Conservation (phyloP, 23 tunicate species). For the Oikopleura dioica region DNA sequence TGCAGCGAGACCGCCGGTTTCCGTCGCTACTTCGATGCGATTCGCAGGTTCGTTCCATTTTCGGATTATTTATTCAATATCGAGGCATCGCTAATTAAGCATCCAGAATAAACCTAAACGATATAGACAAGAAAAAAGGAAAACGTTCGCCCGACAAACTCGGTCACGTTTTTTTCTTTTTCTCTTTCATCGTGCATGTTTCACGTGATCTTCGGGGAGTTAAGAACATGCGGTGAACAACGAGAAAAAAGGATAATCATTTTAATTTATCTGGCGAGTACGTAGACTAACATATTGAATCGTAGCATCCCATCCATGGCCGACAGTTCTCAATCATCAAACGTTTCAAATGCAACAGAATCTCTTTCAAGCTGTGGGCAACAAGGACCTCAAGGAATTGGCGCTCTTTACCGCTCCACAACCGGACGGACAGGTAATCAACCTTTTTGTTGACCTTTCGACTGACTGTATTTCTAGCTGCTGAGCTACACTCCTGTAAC, state of each 20-base stretch:
- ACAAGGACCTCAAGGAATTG: constrained; percentile 70
- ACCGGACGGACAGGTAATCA: constrained; percentile 23
- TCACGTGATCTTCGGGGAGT: no score
- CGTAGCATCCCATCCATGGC: neutral
- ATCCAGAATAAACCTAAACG: no score
- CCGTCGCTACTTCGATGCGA: neutral
- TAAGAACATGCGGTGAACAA: no score
- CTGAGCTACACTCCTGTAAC: constrained; percentile 6
- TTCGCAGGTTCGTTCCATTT: neutral
- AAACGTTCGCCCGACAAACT: no score
- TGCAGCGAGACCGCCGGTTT: neutral
- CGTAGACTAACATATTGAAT: neutral
- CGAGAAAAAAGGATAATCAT: no score
- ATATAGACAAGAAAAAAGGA: neutral
- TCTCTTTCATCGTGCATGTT: no score
- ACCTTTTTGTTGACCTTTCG: neutral
- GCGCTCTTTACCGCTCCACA: constrained; percentile 73
- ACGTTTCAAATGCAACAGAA: neutral
- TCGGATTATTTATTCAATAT: no score
- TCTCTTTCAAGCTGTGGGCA: neutral
- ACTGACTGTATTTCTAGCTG: neutral
- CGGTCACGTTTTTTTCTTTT: no score
- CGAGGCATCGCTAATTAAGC: no score
- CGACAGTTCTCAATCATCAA: neutral
- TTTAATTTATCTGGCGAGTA: no score